Percentiles rank a stretch among this genome's conserved stretches.
These are phyloP conservation scores for Agraylea sexmaculata DNA, from an alignment of 1,140 invertebrate species.

Conservation along the genomic window DNA sequence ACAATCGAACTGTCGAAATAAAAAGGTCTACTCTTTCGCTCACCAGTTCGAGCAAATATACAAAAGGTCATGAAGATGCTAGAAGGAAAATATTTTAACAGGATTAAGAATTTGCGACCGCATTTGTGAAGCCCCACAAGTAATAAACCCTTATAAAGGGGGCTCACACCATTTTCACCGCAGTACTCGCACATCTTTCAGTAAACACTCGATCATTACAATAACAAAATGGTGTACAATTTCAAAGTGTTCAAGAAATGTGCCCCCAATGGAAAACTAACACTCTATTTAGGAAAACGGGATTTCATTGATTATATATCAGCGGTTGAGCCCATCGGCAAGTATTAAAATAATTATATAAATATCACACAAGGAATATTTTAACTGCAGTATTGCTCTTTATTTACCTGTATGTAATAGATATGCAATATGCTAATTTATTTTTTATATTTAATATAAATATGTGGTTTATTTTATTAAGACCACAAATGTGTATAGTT, in stretches of 20 bases:
- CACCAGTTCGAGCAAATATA: too few relatives aligned
- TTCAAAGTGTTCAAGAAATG: conserved; percentile 93
- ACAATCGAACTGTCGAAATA: too few relatives aligned
- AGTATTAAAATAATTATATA: conserved; percentile 27
- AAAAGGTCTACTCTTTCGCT: too few relatives aligned
- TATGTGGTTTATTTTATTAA: too few relatives aligned
- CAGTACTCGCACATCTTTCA: conserved; percentile 5
- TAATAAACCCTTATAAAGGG: conserved; percentile 18
- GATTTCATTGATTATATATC: conserved; percentile 94
- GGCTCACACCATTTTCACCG: not conserved
- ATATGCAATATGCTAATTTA: too few relatives aligned
- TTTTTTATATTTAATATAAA: too few relatives aligned
- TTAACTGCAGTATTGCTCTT: too few relatives aligned
- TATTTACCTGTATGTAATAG: too few relatives aligned
- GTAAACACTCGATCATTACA: conserved; percentile 7
- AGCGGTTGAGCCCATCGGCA: conserved; percentile 86
- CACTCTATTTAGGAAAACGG: conserved; percentile 87
- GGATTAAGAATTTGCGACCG: conserved; percentile 16
- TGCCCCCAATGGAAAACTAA: conserved; percentile 88
- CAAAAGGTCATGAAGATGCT: conserved; percentile 13
- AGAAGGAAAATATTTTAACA: conserved; percentile 21
- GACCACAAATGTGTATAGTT: too few relatives aligned
- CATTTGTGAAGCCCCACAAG: conserved; percentile 20
- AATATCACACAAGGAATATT: too few relatives aligned
- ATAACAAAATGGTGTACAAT: conserved; percentile 64